Conservation (phyloP, 2,888 invertebrate genomes). For the Baccha elongata region DNA sequence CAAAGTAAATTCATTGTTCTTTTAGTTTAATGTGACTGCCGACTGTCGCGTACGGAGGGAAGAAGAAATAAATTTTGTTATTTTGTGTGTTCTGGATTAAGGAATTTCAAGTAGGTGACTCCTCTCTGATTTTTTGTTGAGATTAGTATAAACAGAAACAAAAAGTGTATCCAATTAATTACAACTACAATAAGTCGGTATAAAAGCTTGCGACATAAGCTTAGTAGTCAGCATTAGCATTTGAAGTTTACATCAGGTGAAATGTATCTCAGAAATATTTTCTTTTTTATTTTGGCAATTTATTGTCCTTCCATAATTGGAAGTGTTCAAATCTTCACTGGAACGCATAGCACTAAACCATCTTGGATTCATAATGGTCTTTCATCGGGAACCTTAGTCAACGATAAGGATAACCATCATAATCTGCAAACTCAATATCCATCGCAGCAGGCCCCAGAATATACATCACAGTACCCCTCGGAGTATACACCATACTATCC, state of each 20-base stretch:
- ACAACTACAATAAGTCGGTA: slow-evolving; percentile 23
- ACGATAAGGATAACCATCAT: slow-evolving; percentile 3
- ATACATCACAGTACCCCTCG: slow-evolving; percentile 4
- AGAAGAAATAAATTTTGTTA: slow-evolving; percentile 3
- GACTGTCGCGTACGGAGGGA: too few relatives aligned
- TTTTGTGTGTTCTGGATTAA: slow-evolving; percentile 41
- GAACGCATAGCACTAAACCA: background rate
- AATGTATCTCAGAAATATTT: slow-evolving; percentile 41
- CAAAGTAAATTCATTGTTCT: slow-evolving; percentile 24
- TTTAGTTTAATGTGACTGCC: slow-evolving; percentile 5
- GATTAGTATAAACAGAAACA: slow-evolving; percentile 40
- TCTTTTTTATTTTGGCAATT: slow-evolving; percentile 13
- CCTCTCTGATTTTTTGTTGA: slow-evolving; percentile 1
- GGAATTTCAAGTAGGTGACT: slow-evolving; percentile 30
- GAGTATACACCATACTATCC: slow-evolving; percentile 22
- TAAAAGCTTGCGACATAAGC: slow-evolving; percentile 34
- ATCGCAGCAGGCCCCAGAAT: too few relatives aligned
- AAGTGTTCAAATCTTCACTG: background rate
- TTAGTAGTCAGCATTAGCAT: slow-evolving; percentile 32
- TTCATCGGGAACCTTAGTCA: background rate
- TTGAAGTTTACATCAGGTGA: slow-evolving; percentile 21
- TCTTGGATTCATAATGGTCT: background rate
- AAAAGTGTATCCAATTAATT: slow-evolving; percentile 11
- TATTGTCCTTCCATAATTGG: background rate
- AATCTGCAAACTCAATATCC: slow-evolving; percentile 7